Base-by-base conservation (phyloP, 2,888 invertebrate genomes). In the Melanophora roralis region DNA sequence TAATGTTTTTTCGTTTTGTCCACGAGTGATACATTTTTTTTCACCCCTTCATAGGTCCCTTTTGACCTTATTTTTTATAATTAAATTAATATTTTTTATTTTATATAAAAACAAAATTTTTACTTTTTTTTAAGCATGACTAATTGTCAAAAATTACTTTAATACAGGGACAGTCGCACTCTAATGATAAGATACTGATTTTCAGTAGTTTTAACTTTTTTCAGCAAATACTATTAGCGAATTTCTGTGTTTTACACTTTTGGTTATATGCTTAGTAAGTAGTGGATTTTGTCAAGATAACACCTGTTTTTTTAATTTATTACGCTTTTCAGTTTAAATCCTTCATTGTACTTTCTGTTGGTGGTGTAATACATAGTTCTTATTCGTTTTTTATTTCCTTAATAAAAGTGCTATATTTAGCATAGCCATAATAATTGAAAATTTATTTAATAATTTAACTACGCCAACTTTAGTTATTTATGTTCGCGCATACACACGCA, bases 21-120 rank as follows among this genome's bases (percentile, higher is more conserved):
- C 9, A 43, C 38, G 23, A 51, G 49, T 23, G 16, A 53, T 36
- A 59, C 23, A 23, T 19, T 45, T 21, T 43, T 21, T 12, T 57
- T 69, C 38, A 27, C 8, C 45, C 55, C 32, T 14, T n/a, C 9
- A 27, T 62, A 43, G 27, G 36, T 68, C 27, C 45, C 60, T 51
- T 64, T 60, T 19, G 49, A 12, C 47, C 45, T 59, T 72, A 76
- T 73, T 73, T 76, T 80, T 76, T 68, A 80, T 80, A 80, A 80
- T 80, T 80, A 59, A 80, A 80, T 80, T 80, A 80, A 79, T 65
- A 79, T 71, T 64, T 53, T n/a, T 16, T 55, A 14, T 55, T 16
- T 53, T 45, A 45, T 53, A 23, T 14, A 74, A 53, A 16, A 51
- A 16, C 40, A 64, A 73, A 51, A 62, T 68, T 74, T 68, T 59